Evolutionary conservation across 2,113 vertebrate species (phyloP), one percentile per base, ranked within the genome.

Genomic region (Dendrocopos noguchii): DNA sequence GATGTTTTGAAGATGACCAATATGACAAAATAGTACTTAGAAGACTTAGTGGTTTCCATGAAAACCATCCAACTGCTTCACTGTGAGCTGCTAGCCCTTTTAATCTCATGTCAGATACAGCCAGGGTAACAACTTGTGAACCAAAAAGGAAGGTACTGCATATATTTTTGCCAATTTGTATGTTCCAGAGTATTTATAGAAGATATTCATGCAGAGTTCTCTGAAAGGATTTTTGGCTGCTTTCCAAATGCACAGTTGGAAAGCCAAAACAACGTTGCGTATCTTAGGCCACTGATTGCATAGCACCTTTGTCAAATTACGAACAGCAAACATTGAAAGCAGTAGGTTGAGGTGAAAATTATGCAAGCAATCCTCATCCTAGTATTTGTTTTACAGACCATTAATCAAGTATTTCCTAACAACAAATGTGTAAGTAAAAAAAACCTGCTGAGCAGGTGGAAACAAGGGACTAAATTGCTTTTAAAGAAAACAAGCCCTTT

Each of bases 221-320:
- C 83, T 64, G 86, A 39, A 88, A 90, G 77, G 63, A 14, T 86
- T 90, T 85, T 72, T 84, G 92, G 44, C 70, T 75, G 39, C 66
- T 76, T 81, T 81, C 63, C 80, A 90, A 91, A 59, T 22, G 28
- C 53, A 91, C 57, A 65, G 68, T 57, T 70, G 50, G 50, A 79
- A 88, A 90, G 66, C 34, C 72, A 88, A 94, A 95, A 84, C 60
- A 86, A 15, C 71, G 72, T 55, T 44, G 6, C 12, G 34, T 55
- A 81, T 72, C 70, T 84, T 65, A 59, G 61, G 74, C 72, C 63
- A 63, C 63, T 55, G 76, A 88, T 93, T 80, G 44, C 90, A 68
- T 7, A 68, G 63, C 73, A 73, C 44, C 28, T 93, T 91, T 81
- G 50, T 76, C 83, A 88, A 79, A 79, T 85, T 80, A 85, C 75